phyloP scores from a whole-genome alignment of 2,797 vertebrate genomes.

The Neosalanx taihuensis region DNA sequence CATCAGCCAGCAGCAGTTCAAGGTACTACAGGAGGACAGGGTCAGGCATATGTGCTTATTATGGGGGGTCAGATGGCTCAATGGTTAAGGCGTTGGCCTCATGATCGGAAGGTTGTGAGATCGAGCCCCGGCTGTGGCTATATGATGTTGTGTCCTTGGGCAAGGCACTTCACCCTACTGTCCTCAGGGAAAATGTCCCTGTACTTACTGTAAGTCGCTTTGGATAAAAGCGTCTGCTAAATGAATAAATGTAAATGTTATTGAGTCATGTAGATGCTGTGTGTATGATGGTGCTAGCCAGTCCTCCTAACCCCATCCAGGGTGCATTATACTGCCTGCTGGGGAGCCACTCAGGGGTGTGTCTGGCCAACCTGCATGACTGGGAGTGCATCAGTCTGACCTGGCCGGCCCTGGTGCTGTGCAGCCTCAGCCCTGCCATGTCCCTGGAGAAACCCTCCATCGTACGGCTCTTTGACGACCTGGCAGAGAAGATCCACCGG shows the following conservation, averaged over 20 bases:
- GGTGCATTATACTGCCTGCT: constrained; percentile 97
- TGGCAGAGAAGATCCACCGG: constrained; percentile 95
- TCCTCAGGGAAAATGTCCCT: too few relatives aligned
- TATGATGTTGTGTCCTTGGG: too few relatives aligned
- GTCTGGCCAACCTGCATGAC: constrained; percentile 92
- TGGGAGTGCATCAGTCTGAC: constrained; percentile 95
- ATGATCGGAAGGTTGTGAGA: too few relatives aligned
- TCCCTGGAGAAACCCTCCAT: constrained; percentile 97
- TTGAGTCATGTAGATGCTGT: too few relatives aligned
- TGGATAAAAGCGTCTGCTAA: too few relatives aligned
- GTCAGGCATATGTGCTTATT: not conserved
- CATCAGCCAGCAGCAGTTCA: constrained; percentile 93
- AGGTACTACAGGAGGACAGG: constrained; percentile 72
- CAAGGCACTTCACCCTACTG: too few relatives aligned
- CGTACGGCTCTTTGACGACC: constrained; percentile 94
- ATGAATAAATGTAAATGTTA: too few relatives aligned
- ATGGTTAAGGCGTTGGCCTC: too few relatives aligned
- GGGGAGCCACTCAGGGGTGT: constrained; percentile 90
- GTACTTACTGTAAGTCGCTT: too few relatives aligned
- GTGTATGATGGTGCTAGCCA: too few relatives aligned
- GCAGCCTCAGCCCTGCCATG: constrained; percentile 93
- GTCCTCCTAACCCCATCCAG: constrained; percentile 56
- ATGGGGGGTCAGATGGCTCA: too few relatives aligned
- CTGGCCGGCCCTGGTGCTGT: constrained; percentile 91
- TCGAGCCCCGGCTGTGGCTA: too few relatives aligned